Evolutionary conservation across 30 jellyfish, hydroid and myxozoan species (phyloP).

Genomic region (Mastigias papua): DNA sequence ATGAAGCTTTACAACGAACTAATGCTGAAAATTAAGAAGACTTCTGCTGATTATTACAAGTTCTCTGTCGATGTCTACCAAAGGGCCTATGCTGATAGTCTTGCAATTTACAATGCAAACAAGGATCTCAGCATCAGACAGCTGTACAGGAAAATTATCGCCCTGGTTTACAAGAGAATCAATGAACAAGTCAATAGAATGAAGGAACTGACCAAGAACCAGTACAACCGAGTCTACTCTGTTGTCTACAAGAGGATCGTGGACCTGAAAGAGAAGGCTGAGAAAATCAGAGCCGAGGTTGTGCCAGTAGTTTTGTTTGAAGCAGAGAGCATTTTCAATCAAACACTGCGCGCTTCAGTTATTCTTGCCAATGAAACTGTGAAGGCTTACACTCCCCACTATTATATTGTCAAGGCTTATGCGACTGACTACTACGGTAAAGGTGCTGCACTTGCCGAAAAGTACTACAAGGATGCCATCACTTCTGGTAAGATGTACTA

Average conservation of each 20-base stretch:
- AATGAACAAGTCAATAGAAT: constrained; percentile 28
- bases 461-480: constrained; percentile 53
- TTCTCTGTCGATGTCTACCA: constrained; percentile 34
- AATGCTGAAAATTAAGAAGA: constrained; percentile 17
- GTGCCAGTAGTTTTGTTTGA: constrained; percentile 85
- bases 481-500: constrained; percentile 28
- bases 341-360: constrained; percentile 91
- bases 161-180: constrained; percentile 22
- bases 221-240: constrained; percentile 26
- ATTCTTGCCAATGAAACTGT: constrained; percentile 87
- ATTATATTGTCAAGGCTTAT: constrained; percentile 65
- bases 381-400: constrained; percentile 93
- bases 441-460: constrained; percentile 33
- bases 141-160: constrained; percentile 75
- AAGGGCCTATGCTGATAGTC: constrained; percentile 35
- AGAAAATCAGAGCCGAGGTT: constrained; percentile 65
- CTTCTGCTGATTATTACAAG: constrained; percentile 44
- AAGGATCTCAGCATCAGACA: constrained; percentile 80
- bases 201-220: constrained; percentile 62
- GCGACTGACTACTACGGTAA: constrained; percentile 46
- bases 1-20: constrained; percentile 39
- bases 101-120: constrained; percentile 73
- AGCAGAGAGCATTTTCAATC: constrained; percentile 93
- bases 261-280: constrained; percentile 47
- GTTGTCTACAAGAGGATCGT: constrained; percentile 28